Percentiles rank a stretch among this genome's conserved stretches.
phyloP scores from a whole-genome alignment of 2,113 vertebrate genomes.

The Motacilla tschutschensis region DNA sequence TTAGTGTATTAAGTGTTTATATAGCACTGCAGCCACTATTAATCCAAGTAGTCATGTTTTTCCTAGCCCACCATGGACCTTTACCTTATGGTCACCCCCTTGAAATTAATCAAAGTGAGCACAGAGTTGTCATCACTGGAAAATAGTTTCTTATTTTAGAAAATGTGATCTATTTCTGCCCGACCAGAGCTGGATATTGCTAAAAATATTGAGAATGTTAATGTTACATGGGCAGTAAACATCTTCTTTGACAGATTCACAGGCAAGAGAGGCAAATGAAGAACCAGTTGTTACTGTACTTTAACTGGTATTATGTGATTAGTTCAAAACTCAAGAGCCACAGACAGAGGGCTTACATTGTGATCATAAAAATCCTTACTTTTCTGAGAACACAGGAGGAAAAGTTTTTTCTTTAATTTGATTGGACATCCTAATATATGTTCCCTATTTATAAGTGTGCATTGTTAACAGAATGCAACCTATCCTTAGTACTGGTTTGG shows the following conservation, averaged over 20 bases:
- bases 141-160: neutral
- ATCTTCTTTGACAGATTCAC: neutral
- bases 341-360: neutral
- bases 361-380: neutral
- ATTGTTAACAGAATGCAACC: neutral
- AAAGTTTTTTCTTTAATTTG: neutral
- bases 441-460: neutral
- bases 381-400: neutral
- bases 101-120: constrained; percentile 13
- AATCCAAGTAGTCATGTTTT: constrained; percentile 27
- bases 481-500: neutral
- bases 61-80: neutral
- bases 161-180: neutral
- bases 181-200: neutral
- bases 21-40: neutral
- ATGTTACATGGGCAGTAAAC: neutral
- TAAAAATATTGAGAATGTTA: neutral
- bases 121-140: neutral
- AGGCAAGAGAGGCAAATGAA: neutral
- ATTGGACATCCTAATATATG: neutral
- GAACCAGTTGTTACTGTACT: neutral
- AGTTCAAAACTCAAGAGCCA: neutral
- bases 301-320: neutral
- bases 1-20: constrained; percentile 47
- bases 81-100: neutral